Evolutionary conservation across 2,113 vertebrate genomes (phyloP), one percentile per base, ranked within the genome.

Genomic region (Theropithecus gelada): DNA sequence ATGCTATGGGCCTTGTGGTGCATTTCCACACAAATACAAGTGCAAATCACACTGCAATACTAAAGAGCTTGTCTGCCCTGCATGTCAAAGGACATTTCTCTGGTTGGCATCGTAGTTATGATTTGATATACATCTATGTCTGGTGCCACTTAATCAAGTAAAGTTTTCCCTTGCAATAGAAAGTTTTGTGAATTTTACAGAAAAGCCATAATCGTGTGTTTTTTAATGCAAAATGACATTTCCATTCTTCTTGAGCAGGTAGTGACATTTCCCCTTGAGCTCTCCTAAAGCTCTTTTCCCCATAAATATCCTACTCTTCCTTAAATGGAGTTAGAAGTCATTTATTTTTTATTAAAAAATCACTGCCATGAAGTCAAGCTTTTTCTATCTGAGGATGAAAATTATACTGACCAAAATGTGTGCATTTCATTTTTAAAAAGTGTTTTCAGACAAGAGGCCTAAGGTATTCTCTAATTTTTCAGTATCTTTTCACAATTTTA

Each of bases 211-310:
- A 94, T 86, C 92, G 57, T 95, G 70, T 68, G 92, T 84, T 72
- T 84, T 85, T 27, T 93, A 95, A 97, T 95, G 84, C 78, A 93
- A 97, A 97, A 94, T 96, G 96, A 81, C 92, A 96, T 90, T 97
- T 95, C 76, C 40, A 88, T 95, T 96, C 84, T 97, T 97, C 80
- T 90, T 96, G 38, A 92, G 64, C 61, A 70, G 82, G 68, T 92
- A 66, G 52, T 94, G 81, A 91, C 87, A 97, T 96, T 96, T 93
- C 82, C 92, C 86, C 87, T 82, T 88, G 96, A 97, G 96, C 90
- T 48, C 64, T 92, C 83, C 66, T 82, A 55, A 73, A 96, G 87
- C 70, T 92, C 68, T n/a, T 96, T 93, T 88, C 52, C 61, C 61
- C 68, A 73, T 82, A 94, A 97, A 92, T 84, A 96, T 89, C 17